Evolutionary conservation across 2,888 invertebrate genomes (phyloP).

Genomic region (Eupithecia subfuscata): DNA sequence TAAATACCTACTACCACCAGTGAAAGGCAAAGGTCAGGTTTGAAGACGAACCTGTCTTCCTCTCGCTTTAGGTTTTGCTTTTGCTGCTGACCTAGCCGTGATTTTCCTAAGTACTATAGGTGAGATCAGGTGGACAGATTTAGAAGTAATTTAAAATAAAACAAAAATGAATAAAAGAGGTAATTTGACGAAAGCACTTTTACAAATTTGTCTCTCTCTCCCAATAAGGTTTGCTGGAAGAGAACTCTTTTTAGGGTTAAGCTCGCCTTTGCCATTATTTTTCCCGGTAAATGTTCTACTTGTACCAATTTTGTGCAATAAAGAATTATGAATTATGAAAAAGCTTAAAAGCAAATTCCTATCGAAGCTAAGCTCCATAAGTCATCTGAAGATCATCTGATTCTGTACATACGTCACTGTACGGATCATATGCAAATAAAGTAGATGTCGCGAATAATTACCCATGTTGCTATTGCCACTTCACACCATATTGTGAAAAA

Average conservation of each 20-base stretch:
- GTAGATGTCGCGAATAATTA: neutral
- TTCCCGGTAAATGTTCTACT: no score
- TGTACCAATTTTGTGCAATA: no score
- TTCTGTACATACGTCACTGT: neutral
- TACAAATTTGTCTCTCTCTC: no score
- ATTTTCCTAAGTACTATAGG: neutral
- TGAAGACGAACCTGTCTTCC: constrained; percentile 36
- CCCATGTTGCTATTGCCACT: constrained; percentile 1
- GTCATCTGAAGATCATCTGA: neutral
- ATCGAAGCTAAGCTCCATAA: neutral
- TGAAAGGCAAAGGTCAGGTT: constrained; percentile 47
- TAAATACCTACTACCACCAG: constrained; percentile 36
- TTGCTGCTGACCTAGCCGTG: constrained; percentile 11
- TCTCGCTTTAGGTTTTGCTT: constrained; percentile 25
- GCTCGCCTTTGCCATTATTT: no score
- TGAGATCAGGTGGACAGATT: neutral
- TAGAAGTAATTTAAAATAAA: neutral
- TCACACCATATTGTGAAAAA: constrained; percentile 32
- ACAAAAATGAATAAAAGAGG: neutral
- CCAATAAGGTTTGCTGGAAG: no score
- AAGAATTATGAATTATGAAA: no score
- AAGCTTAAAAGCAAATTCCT: no score
- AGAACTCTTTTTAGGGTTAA: no score
- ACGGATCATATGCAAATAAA: neutral
- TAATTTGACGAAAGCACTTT: no score